Percentiles rank a stretch among this genome's conserved stretches.
phyloP scores from a whole-genome alignment of 1,140 invertebrate species.

The Dysdera silvatica region DNA sequence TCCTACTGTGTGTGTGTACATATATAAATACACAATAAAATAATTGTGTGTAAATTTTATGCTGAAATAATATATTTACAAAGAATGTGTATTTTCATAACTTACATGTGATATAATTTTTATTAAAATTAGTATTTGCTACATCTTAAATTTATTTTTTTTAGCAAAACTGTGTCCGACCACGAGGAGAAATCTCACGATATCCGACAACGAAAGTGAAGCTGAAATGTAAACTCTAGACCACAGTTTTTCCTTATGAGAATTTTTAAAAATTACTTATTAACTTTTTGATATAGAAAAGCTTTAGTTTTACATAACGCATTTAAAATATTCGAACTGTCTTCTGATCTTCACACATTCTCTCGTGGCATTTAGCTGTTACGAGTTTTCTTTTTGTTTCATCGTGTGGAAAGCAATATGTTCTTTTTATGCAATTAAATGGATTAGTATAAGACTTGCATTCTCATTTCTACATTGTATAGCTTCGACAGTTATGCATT shows the following conservation, averaged over 20 bases:
- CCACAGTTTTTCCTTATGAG: neutral
- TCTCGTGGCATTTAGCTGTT: too few relatives aligned
- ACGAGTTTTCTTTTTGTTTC: too few relatives aligned
- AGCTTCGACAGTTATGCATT: too few relatives aligned
- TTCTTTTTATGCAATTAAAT: too few relatives aligned
- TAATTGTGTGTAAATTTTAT: conserved; percentile 31
- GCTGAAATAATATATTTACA: neutral
- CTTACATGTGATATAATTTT: neutral
- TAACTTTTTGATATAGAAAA: too few relatives aligned
- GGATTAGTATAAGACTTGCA: too few relatives aligned
- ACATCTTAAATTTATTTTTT: neutral
- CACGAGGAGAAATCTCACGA: conserved; percentile 19
- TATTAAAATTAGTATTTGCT: neutral
- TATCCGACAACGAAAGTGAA: conserved; percentile 21
- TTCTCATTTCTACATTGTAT: too few relatives aligned
- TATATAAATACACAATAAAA: neutral
- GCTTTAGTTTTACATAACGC: too few relatives aligned
- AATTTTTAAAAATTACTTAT: conserved; percentile 1
- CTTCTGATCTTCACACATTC: too few relatives aligned
- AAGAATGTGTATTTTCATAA: neutral
- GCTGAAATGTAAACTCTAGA: neutral
- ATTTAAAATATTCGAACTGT: too few relatives aligned
- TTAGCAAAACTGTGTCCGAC: conserved; percentile 19
- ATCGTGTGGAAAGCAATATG: too few relatives aligned
- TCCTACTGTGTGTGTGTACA: too few relatives aligned